Conservation (phyloP, 1,140 invertebrate species). For the Callitettix versicolor region DNA sequence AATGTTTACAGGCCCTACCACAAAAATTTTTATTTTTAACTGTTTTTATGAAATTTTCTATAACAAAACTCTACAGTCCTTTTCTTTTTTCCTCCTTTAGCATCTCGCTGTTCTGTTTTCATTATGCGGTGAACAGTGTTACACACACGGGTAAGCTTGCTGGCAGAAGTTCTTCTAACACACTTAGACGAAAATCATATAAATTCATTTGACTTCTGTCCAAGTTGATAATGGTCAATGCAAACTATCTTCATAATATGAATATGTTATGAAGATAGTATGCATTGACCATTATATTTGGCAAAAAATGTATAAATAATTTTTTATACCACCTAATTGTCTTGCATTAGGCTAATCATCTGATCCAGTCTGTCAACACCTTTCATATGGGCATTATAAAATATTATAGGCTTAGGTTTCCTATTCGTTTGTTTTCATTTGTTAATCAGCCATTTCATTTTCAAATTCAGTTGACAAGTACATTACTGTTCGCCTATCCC, state of each 20-base stretch:
- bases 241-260: not conserved
- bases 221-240: not conserved
- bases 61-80: too few relatives aligned
- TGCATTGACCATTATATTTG: constrained; percentile 1
- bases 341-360: constrained; percentile 27
- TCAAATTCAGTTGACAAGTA: constrained; percentile 6
- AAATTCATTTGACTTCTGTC: too few relatives aligned
- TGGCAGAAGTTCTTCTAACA: too few relatives aligned
- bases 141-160: too few relatives aligned
- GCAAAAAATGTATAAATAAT: constrained; percentile 16
- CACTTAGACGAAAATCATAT: too few relatives aligned
- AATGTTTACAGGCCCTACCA: too few relatives aligned
- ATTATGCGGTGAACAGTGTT: too few relatives aligned
- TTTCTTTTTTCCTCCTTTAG: too few relatives aligned
- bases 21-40: too few relatives aligned
- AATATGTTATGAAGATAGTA: constrained; percentile 3
- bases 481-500: constrained; percentile 1
- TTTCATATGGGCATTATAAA: constrained; percentile 24
- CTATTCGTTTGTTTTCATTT: constrained; percentile 18
- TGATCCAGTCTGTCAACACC: constrained; percentile 28
- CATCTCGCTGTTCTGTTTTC: too few relatives aligned
- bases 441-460: constrained; percentile 5
- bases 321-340: constrained; percentile 30
- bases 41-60: too few relatives aligned
- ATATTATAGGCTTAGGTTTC: constrained; percentile 10